Evolutionary conservation across 2,113 vertebrate genomes (phyloP).

Genomic region (Cyprinodon brontotheroides): DNA sequence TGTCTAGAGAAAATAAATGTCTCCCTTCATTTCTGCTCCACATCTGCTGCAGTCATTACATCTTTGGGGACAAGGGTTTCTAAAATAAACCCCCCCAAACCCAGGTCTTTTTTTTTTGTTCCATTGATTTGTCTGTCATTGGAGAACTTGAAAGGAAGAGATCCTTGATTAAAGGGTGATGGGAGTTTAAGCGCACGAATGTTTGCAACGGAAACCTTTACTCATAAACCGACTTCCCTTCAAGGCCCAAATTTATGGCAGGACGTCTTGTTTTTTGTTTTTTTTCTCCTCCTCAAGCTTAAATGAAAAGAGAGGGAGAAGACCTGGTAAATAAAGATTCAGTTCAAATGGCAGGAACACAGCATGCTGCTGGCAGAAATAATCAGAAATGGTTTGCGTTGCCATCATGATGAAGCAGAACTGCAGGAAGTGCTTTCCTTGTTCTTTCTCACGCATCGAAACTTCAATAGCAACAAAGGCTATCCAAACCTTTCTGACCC

Average conservation of each 20-base stretch:
- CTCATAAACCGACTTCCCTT: constrained; percentile 56
- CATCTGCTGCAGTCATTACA: constrained; percentile 70
- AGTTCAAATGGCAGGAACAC: too few relatives aligned
- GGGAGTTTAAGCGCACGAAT: constrained; percentile 1
- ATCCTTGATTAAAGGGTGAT: constrained; percentile 6
- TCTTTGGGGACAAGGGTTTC: constrained; percentile 24
- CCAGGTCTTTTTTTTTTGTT: constrained; percentile 30
- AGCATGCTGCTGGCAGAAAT: not conserved
- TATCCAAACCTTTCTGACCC: too few relatives aligned
- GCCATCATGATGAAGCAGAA: not conserved
- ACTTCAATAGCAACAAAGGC: too few relatives aligned
- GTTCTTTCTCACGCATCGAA: constrained; percentile 8
- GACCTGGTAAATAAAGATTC: too few relatives aligned
- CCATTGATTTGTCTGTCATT: constrained; percentile 18
- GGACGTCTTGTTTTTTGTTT: constrained; percentile 38
- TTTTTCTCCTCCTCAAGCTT: not conserved
- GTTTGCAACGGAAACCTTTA: constrained; percentile 31
- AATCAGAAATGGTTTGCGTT: not conserved
- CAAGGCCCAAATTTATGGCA: constrained; percentile 48
- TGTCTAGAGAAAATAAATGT: constrained; percentile 54
- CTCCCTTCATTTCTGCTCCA: constrained; percentile 58
- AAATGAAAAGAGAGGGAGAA: not conserved
- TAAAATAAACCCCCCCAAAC: constrained; percentile 10
- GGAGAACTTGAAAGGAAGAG: constrained; percentile 14
- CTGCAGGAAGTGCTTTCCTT: constrained; percentile 14